phyloP scores from a whole-genome alignment of 2,888 invertebrate species.

The Carpatolechia fugitivella region DNA sequence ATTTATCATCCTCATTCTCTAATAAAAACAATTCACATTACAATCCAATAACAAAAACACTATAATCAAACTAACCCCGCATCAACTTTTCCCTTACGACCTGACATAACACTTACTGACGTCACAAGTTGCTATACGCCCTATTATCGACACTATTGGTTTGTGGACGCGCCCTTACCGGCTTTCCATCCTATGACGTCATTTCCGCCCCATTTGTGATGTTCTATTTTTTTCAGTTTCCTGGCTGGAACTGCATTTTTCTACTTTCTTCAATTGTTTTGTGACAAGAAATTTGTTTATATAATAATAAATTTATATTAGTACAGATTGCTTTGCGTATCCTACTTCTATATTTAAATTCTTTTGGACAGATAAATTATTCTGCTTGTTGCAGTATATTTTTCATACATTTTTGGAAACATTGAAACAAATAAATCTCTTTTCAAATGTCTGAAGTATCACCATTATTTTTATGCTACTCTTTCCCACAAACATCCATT shows the following conservation, averaged over 20 bases:
- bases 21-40: neutral
- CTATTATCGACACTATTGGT: constrained; percentile 17
- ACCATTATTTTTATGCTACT: constrained; percentile 11
- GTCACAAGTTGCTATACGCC: constrained; percentile 10
- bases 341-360: neutral
- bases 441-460: constrained; percentile 9
- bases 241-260: neutral
- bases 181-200: constrained; percentile 33
- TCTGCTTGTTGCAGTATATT: neutral
- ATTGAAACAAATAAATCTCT: neutral
- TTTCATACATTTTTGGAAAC: neutral
- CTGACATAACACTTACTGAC: constrained; percentile 29
- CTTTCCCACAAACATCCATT: neutral
- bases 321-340: neutral
- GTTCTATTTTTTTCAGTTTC: constrained; percentile 22
- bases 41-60: neutral
- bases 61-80: neutral
- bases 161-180: constrained; percentile 16
- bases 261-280: neutral
- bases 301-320: neutral
- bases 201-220: constrained; percentile 43
- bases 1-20: too few species aligned
- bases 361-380: neutral
- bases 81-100: constrained; percentile 12
- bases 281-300: neutral